Evolutionary conservation across 1,140 invertebrate genomes (phyloP).

Genomic region (Cotesia typhae): DNA sequence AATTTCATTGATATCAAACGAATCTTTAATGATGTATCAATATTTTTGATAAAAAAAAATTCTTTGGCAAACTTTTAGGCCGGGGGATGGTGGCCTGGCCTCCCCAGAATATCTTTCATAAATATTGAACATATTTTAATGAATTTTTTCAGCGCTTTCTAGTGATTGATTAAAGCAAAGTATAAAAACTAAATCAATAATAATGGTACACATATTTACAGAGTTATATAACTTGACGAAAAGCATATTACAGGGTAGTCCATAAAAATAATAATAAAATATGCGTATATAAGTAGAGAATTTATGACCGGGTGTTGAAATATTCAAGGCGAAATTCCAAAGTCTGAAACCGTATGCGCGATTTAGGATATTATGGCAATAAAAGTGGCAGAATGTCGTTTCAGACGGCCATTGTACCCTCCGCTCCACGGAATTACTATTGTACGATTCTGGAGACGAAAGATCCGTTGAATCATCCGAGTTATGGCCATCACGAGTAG

Average conservation of each 20-base stretch:
- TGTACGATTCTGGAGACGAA: background rate
- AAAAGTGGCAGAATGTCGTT: slow-evolving; percentile 31
- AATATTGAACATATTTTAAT: too few relatives aligned
- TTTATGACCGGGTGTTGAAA: slow-evolving; percentile 5
- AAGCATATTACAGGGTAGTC: slow-evolving; percentile 3
- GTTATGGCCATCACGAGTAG: slow-evolving; percentile 7
- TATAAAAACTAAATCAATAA: too few relatives aligned
- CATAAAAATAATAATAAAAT: slow-evolving; percentile 2
- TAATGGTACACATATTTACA: too few relatives aligned
- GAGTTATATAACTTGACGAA: background rate
- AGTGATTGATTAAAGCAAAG: too few relatives aligned
- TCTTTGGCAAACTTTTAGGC: too few relatives aligned
- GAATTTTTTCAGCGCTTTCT: too few relatives aligned
- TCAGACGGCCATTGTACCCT: slow-evolving; percentile 17
- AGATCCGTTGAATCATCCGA: slow-evolving; percentile 30
- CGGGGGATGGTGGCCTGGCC: too few relatives aligned
- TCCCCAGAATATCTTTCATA: too few relatives aligned
- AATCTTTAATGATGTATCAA: too few relatives aligned
- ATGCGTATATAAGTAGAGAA: slow-evolving; percentile 5
- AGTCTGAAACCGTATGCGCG: slow-evolving; percentile 23
- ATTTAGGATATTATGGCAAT: slow-evolving; percentile 33
- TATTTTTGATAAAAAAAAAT: too few relatives aligned
- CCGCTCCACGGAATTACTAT: background rate
- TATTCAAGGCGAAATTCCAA: slow-evolving; percentile 21
- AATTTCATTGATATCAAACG: too few relatives aligned